Evolutionary conservation across 2,113 vertebrate species (phyloP).

Genomic region (Dromiciops gliroides): DNA sequence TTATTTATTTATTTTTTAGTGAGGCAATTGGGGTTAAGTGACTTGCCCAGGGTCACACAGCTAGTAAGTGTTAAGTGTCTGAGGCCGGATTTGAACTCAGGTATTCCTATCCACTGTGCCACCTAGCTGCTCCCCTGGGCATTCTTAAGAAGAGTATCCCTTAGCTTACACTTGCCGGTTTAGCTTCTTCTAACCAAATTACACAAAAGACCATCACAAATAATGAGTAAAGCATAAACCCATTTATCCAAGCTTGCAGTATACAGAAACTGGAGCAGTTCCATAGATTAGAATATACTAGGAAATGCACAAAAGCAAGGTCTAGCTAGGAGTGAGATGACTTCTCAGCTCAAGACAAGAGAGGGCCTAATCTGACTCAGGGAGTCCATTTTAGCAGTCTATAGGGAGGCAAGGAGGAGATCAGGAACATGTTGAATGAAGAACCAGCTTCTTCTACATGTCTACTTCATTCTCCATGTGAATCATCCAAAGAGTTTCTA

Average conservation of each 20-base stretch:
- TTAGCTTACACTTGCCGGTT: not conserved
- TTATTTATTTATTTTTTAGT: too few species aligned
- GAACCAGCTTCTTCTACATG: not conserved
- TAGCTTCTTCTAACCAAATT: not conserved
- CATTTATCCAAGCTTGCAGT: not conserved
- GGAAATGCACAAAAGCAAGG: not conserved
- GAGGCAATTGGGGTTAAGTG: too few species aligned
- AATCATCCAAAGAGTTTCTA: not conserved
- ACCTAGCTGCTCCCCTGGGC: not conserved
- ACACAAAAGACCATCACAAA: not conserved
- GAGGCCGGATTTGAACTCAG: too few species aligned
- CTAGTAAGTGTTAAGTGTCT: too few species aligned
- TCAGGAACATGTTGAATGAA: not conserved
- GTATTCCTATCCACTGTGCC: too few species aligned
- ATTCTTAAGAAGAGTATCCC: not conserved
- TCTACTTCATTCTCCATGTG: not conserved
- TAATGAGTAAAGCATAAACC: not conserved
- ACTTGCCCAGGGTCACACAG: too few species aligned
- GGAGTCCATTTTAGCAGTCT: not conserved
- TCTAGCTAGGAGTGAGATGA: not conserved
- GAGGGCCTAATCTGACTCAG: not conserved
- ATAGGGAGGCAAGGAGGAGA: not conserved
- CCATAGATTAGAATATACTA: not conserved
- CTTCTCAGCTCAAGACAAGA: not conserved
- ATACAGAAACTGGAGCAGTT: not conserved